These are phyloP conservation scores for Lucinisca nassula DNA, from an alignment of 2,888 invertebrate species.

Conservation along the genomic window DNA sequence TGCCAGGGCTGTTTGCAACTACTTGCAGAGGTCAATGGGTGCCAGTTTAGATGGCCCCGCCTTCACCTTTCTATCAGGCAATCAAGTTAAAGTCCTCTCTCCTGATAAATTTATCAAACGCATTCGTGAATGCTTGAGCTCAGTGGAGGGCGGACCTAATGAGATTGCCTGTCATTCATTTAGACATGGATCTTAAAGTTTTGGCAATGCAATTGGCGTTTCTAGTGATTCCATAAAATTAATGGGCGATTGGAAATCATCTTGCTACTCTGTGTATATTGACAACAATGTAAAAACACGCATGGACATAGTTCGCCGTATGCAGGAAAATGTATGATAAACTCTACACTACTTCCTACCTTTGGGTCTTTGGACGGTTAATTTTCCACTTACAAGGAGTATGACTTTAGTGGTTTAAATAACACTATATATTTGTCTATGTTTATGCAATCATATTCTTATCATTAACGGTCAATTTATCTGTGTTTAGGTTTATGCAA, in stretches of 20 bases:
- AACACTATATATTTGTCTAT: background rate
- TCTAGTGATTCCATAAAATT: constrained; percentile 6
- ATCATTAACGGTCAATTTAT: background rate
- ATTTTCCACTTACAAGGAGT: background rate
- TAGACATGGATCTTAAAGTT: background rate
- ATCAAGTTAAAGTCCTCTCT: background rate
- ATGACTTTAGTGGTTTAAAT: background rate
- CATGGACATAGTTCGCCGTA: background rate
- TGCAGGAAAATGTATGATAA: background rate
- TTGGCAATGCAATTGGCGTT: constrained; percentile 4
- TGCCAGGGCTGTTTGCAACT: background rate
- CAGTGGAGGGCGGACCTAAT: background rate
- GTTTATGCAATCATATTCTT: background rate
- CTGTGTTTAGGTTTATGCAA: background rate
- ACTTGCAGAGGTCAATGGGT: background rate
- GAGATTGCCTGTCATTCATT: background rate
- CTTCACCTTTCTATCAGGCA: background rate
- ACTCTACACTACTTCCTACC: background rate
- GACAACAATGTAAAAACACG: background rate
- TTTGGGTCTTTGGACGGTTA: background rate
- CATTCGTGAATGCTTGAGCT: background rate
- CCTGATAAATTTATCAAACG: background rate
- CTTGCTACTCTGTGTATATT: constrained; percentile 14
- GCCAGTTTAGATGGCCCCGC: background rate
- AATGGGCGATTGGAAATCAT: constrained; percentile 20